Base-by-base conservation (phyloP, 1,140 invertebrate genomes). In the Zaprionus vittiger region DNA sequence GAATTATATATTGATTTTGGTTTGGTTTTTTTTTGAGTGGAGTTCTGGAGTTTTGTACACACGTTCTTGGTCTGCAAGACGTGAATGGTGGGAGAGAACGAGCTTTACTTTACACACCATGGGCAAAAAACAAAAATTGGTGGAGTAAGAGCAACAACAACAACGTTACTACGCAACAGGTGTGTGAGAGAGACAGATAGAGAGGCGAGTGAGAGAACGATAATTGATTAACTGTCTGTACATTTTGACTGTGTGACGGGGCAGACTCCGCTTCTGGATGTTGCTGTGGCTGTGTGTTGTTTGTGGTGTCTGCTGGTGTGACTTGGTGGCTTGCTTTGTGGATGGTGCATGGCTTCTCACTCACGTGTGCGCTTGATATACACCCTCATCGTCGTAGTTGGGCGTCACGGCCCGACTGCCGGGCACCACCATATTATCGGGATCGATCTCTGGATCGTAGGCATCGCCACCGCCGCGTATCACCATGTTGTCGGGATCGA, bases 321-420 rank as follows among this genome's bases (percentile, higher is more conserved):
- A 47, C 60, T 56, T 55, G 60, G 57, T 56, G 34, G 24, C 55
- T 64, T 12, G 37, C 37, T 15, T 47, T 7, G 31, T 34, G 31
- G 31, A 26, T 54, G 41, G 49, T 70, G 70, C 59, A 71, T 75
- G 59, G 41, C 77, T 73, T 89, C 81, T 64, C 24, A 92, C 91
- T 92, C 91, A 92, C 91, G 85, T 92, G 85, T 92, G 91, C 87
- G 83, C 86, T 81, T 92, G 91, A 65, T 90, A 92, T 83, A 87
- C 85, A 54, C 85, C 84, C 59, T 87, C 81, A 63, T 91, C 77
- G 47, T 91, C 77, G 63, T 91, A 89, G 73, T 85, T 91, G 41
- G 91, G 91, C 54, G 91, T 91, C 28, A 81, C 81, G 41, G 89
- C 86, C 52, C 91, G 91, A 81, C 91, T 92, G 78, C 91, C 91